Evolutionary conservation across 2,113 vertebrate species (phyloP).

Genomic region (Esox niger): DNA sequence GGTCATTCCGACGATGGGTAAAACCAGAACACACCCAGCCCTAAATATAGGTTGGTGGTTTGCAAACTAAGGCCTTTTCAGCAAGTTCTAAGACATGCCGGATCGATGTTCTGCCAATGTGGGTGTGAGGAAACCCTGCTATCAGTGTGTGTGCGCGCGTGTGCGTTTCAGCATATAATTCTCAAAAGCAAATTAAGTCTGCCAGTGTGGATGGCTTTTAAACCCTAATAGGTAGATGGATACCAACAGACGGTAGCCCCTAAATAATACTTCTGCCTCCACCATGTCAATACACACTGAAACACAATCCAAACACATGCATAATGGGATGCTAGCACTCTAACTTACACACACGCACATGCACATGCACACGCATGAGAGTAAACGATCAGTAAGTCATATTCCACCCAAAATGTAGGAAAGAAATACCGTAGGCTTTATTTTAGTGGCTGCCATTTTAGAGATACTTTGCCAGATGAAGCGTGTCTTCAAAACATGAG

Average conservation of each 20-base stretch:
- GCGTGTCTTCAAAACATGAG: neutral
- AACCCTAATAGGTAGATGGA: conserved; percentile 8
- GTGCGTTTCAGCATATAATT: conserved; percentile 1
- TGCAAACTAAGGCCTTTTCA: too few species aligned
- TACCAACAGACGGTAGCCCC: conserved; percentile 2
- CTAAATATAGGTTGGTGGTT: too few species aligned
- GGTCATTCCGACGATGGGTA: too few species aligned
- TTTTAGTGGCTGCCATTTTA: conserved; percentile 30
- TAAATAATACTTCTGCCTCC: neutral
- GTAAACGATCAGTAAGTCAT: conserved; percentile 48
- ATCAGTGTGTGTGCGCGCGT: conserved; percentile 6
- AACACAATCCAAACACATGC: too few species aligned
- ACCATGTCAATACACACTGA: too few species aligned
- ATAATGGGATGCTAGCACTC: too few species aligned
- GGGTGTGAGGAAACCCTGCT: too few species aligned
- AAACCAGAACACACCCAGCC: too few species aligned
- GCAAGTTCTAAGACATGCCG: too few species aligned
- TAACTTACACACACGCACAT: neutral
- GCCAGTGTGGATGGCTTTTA: conserved; percentile 7
- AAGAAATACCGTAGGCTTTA: conserved; percentile 29
- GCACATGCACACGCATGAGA: too few species aligned
- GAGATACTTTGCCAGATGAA: neutral
- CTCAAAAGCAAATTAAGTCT: conserved; percentile 23
- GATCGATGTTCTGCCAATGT: neutral
- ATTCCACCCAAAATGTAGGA: conserved; percentile 13